A percentile compares a stretch with the other conserved stretches of the same genome.
These are phyloP conservation scores for Patella vulgata DNA, from an alignment of 1,140 invertebrate species.

Conservation along the genomic window DNA sequence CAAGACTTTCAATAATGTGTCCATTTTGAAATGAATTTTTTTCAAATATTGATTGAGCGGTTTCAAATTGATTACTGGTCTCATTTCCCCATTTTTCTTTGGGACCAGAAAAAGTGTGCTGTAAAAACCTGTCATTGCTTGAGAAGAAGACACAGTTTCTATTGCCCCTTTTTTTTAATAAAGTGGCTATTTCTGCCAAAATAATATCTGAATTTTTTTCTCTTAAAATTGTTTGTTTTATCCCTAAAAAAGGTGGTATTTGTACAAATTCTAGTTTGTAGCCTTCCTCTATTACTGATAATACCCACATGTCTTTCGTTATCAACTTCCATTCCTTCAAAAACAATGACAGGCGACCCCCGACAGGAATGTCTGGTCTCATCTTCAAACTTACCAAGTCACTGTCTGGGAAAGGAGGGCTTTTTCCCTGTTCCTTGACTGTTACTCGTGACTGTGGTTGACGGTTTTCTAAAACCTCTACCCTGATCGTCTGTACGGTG, in stretches of 20 bases:
- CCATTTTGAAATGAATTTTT: conserved; percentile 36
- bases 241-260: conserved; percentile 8
- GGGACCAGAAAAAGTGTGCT: conserved; percentile 34
- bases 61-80: conserved; percentile 24
- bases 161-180: conserved; percentile 22
- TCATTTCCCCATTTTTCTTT: conserved; percentile 21
- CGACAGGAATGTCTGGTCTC: too few relatives aligned
- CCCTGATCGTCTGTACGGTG: too few relatives aligned
- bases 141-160: conserved; percentile 7
- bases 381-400: too few relatives aligned
- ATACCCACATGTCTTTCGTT: conserved; percentile 17
- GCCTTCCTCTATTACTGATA: conserved; percentile 18
- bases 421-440: too few relatives aligned
- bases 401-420: too few relatives aligned
- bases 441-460: too few relatives aligned
- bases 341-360: too few relatives aligned
- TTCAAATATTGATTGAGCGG: conserved; percentile 18
- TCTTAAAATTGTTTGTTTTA: conserved; percentile 1
- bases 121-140: conserved; percentile 23
- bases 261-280: conserved; percentile 22
- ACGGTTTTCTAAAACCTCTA: too few relatives aligned
- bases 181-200: conserved; percentile 17
- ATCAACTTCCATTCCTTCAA: conserved; percentile 12
- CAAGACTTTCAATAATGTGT: conserved; percentile 24
- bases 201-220: conserved; percentile 19